Conservation (phyloP, 2,888 invertebrate species). For the Scotopteryx bipunctaria region DNA sequence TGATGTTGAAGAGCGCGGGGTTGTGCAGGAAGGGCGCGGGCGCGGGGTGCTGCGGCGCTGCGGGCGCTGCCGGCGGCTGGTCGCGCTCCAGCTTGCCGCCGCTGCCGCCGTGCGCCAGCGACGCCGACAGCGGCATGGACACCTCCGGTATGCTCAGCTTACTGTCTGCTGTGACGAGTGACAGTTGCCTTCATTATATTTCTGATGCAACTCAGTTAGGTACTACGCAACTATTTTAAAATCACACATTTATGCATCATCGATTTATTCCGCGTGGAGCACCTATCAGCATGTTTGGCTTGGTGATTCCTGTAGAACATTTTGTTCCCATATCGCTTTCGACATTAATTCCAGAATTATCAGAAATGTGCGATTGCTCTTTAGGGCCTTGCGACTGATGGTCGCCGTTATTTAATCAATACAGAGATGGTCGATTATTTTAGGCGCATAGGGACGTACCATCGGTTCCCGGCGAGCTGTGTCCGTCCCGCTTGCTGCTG, state of each 20-base stretch:
- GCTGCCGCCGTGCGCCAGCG: constrained; percentile 56
- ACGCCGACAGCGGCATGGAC: constrained; percentile 67
- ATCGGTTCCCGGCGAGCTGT: constrained; percentile 71
- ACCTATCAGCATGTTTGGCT: too few species aligned
- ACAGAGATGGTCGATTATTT: too few species aligned
- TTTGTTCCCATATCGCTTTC: too few species aligned
- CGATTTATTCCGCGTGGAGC: too few species aligned
- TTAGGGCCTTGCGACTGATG: too few species aligned
- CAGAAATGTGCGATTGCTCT: too few species aligned
- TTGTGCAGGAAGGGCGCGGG: constrained; percentile 60
- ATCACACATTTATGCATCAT: too few species aligned
- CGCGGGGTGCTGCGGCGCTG: constrained; percentile 45
- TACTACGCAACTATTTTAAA: too few species aligned
- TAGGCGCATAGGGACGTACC: constrained; percentile 49
- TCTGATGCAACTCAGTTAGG: background rate
- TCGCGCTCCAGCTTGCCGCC: constrained; percentile 33
- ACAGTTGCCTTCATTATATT: background rate
- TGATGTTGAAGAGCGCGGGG: constrained; percentile 74
- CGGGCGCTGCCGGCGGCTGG: constrained; percentile 48
- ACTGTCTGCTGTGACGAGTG: constrained; percentile 54
- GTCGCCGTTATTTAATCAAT: too few species aligned
- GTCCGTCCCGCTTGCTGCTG: constrained; percentile 71
- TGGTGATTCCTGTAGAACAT: too few species aligned
- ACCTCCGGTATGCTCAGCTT: constrained; percentile 76
- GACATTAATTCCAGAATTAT: too few species aligned